Conservation (phyloP, 1,140 invertebrate species). For the Teleogryllus occipitalis region DNA sequence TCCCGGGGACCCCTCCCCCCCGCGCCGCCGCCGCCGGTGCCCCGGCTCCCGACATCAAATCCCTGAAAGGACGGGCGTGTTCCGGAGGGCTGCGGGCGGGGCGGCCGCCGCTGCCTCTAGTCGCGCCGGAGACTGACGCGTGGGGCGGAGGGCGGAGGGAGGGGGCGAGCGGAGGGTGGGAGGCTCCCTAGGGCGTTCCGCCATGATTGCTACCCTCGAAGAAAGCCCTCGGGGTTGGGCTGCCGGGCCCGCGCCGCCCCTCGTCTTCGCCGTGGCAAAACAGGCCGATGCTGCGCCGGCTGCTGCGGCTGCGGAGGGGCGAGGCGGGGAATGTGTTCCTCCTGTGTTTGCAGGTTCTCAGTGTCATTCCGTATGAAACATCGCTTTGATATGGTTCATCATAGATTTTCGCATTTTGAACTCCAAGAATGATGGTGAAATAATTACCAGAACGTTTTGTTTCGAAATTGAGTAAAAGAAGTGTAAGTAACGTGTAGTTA, state of each 20-base stretch:
- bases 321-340: not conserved
- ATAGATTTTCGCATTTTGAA: no score
- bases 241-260: not conserved
- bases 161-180: not conserved
- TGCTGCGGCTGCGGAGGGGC: not conserved
- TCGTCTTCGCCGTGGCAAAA: not conserved
- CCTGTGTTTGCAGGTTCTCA: no score
- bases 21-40: no score
- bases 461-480: no score
- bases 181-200: not conserved
- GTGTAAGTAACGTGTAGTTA: no score
- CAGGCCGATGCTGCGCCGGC: not conserved
- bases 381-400: no score
- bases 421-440: no score
- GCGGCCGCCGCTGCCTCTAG: not conserved
- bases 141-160: no score
- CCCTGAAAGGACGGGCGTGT: not conserved
- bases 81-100: not conserved
- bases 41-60: not conserved
- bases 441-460: no score
- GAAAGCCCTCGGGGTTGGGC: constrained; percentile 1
- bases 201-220: not conserved
- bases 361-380: no score
- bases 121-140: not conserved
- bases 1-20: no score